Base-by-base conservation (phyloP, 2,888 invertebrate genomes). In the Carpatolechia fugitivella region DNA sequence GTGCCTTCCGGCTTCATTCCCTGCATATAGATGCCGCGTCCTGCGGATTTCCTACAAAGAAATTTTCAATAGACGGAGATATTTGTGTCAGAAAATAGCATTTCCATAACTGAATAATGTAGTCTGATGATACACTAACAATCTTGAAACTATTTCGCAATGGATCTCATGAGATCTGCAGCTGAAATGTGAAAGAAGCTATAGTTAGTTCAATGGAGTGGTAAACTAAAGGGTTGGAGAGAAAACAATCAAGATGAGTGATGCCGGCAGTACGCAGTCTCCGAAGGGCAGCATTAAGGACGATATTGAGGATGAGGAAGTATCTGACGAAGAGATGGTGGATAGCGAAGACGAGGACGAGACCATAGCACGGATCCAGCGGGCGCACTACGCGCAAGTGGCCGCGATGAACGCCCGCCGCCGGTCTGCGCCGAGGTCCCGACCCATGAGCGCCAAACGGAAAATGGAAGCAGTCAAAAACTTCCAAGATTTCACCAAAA, bases 391-490 rank as follows among this genome's bases (percentile, higher is more conserved):
- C 62, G 90, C 90, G 6, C 86, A 89, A 64, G 72, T 88, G 14
- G 85, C 90, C 10, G 88, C 90, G 49, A 86, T 85, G 86, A 85
- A 72, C 61, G 72, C 80, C 56, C 82, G 85, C 13, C 80, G 80
- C 57, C 82, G 82, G 48, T 67, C 85, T 8, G 72, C 80, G 47
- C 77, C 85, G 18, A 81, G 82, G 30, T 78, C 82, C 16, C 77
- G 82, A 48, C 85, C 82, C 20, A 85, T 91, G 85, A 90, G 86
- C 72, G 83, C 89, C 55, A 91, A 90, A 69, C 74, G 90, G 56
- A 91, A 91, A 74, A 76, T 90, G 76, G 90, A 91, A 80, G 91
- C 91, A 30, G 89, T 91, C 7, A 90, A 83, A 74, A 84, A 74
- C 60, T 91, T 91, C 62, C 90, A 90, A 62, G 78, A 91, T 64